Base-by-base conservation (phyloP, 2,113 vertebrate genomes). In the Calonectris borealis region DNA sequence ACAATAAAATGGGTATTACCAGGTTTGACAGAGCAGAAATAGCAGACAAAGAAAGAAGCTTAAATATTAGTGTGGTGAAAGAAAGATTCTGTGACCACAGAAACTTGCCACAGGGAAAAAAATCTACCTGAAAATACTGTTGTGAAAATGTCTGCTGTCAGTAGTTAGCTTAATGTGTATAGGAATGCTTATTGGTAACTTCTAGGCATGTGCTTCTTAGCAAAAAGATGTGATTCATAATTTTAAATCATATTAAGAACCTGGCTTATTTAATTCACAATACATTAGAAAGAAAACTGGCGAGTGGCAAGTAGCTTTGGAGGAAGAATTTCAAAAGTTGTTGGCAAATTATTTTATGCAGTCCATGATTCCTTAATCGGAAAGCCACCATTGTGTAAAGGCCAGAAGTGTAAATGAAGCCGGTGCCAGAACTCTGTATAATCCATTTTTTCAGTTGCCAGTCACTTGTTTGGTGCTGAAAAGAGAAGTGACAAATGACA, bases 1-100 rank as follows among this genome's bases (percentile, higher is more conserved):
- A 88, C 83, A 95, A 83, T 96, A 96, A 97, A 98, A 92, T 68
- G 72, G 68, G 32, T 89, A 81, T 94, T 94, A 66, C 60, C 71
- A 69, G 62, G 27, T 96, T 96, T 96, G 68, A 91, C 18, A 83
- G 92, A 95, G 82, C 95, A 97, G 68, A 97, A 95, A 94, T 20
- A 77, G 91, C 42, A 96, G 91, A 86, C 62, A 96, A 95, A 96
- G 91, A 83, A 97, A 91, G 42, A 96, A 86, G 51, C 62, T 92
- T 75, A 91, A 95, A 86, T 88, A 62, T 72, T 73, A 89, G 18
- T 40, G 38, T 61, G 40, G 64, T 87, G 68, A 85, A 95, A 52
- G 61, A 68, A 96, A 46, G 51, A 87, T 90, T 44, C 60, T 83
- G 54, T 92, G 51, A 91, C 36, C 60, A 71, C 29, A 69, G 62